Percentiles rank a stretch among this genome's conserved stretches.
phyloP scores from a whole-genome alignment of 2,888 invertebrate species.

The Caenorhabditis wallacei region DNA sequence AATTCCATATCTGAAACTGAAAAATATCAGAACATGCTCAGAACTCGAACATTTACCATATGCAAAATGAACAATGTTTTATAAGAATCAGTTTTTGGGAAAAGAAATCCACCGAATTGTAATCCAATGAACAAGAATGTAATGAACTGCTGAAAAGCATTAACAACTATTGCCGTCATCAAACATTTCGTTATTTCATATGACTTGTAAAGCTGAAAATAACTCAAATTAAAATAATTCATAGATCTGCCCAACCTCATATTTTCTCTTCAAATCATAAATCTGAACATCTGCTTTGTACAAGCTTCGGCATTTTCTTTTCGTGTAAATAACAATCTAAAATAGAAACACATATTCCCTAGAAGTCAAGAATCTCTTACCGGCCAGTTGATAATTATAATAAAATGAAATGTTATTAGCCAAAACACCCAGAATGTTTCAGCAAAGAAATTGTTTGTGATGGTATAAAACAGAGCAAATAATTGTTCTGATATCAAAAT shows the following conservation, averaged over 20 bases:
- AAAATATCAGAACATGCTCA: neutral
- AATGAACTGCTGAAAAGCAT: slow-evolving; percentile 19
- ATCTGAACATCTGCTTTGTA: slow-evolving; percentile 16
- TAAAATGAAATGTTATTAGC: slow-evolving; percentile 1
- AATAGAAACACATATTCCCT: neutral
- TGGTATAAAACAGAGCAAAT: slow-evolving; percentile 14
- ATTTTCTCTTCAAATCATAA: slow-evolving; percentile 28
- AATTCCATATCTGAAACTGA: slow-evolving; percentile 27
- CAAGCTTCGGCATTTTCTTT: slow-evolving; percentile 9
- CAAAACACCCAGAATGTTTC: neutral
- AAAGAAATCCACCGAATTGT: neutral
- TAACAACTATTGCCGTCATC: slow-evolving; percentile 3
- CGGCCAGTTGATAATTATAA: slow-evolving; percentile 31
- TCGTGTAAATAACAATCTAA: slow-evolving; percentile 32
- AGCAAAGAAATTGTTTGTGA: slow-evolving; percentile 5
- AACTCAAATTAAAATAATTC: neutral
- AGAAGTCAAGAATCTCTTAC: neutral
- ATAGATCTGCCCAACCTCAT: slow-evolving; percentile 17
- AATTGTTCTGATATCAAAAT: neutral
- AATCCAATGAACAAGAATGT: slow-evolving; percentile 27
- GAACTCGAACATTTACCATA: neutral
- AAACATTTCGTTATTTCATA: slow-evolving; percentile 38
- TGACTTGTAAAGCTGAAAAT: slow-evolving; percentile 32
- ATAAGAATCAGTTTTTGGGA: slow-evolving; percentile 1
- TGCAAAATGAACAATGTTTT: slow-evolving; percentile 23